phyloP scores from a whole-genome alignment of 2,113 vertebrate species.

The Motacilla alba region DNA sequence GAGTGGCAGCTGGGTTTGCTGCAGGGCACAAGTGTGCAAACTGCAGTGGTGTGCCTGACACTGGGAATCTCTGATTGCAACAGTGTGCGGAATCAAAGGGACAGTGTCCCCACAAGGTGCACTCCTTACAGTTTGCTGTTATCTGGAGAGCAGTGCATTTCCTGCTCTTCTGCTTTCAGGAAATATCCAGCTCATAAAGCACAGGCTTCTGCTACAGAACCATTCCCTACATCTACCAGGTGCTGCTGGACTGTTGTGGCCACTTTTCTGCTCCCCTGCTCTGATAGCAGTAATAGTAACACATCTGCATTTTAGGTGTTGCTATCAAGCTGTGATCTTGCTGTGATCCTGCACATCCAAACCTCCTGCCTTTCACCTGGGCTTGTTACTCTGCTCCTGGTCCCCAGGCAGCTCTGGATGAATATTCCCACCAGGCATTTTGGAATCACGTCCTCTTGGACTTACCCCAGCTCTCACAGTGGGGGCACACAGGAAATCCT shows the following conservation, averaged over 20 bases:
- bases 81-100: background rate
- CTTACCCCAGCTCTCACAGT: background rate
- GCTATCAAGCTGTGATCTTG: background rate
- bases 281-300: background rate
- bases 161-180: background rate
- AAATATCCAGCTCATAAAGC: background rate
- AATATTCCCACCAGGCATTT: background rate
- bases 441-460: background rate
- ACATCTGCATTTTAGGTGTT: background rate
- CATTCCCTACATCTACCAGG: background rate
- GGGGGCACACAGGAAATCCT: background rate
- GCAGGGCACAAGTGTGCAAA: background rate
- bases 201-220: background rate
- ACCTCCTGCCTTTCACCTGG: background rate
- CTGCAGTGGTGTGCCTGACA: accelerated
- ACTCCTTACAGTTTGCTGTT: background rate
- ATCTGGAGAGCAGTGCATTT: background rate
- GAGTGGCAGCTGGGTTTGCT: background rate
- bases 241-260: background rate
- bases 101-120: background rate
- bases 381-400: background rate
- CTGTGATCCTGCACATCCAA: background rate
- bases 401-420: background rate
- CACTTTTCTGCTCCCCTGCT: background rate
- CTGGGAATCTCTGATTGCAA: background rate